A percentile compares a stretch with the other conserved stretches of the same genome.
These are phyloP conservation scores for Polyommatus icarus DNA, from an alignment of 2,888 invertebrate genomes.

Conservation along the genomic window DNA sequence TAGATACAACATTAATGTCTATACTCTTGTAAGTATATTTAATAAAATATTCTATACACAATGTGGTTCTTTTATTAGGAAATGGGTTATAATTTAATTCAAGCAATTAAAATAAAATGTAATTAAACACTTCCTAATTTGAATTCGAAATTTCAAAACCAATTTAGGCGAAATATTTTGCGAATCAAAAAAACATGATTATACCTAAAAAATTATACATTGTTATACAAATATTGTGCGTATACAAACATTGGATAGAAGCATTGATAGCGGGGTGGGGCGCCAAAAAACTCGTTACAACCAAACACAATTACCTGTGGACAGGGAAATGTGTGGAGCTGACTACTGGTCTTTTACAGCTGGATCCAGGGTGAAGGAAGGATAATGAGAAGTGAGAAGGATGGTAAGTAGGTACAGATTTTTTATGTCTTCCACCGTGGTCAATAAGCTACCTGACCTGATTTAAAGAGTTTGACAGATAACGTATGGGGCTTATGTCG, in stretches of 20 bases:
- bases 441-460: too few relatives aligned
- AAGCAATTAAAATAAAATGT: neutral
- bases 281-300: constrained; percentile 79
- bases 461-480: too few relatives aligned
- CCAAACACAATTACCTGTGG: constrained; percentile 71
- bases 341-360: neutral
- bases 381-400: too few relatives aligned
- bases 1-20: too few relatives aligned
- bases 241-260: constrained; percentile 48
- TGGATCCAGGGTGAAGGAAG: too few relatives aligned
- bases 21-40: too few relatives aligned
- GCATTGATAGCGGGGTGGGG: constrained; percentile 48
- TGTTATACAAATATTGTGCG: constrained; percentile 40
- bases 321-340: constrained; percentile 51
- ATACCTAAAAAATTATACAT: constrained; percentile 25
- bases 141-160: neutral
- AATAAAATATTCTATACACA: too few relatives aligned
- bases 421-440: neutral
- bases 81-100: neutral
- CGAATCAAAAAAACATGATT: constrained; percentile 5
- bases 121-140: neutral
- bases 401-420: neutral
- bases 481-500: too few relatives aligned
- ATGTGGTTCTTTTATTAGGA: neutral
- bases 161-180: constrained; percentile 12